A percentile compares a stretch with the other conserved stretches of the same genome.
Conservation (phyloP, 2,888 invertebrate genomes). For the Actias luna region DNA sequence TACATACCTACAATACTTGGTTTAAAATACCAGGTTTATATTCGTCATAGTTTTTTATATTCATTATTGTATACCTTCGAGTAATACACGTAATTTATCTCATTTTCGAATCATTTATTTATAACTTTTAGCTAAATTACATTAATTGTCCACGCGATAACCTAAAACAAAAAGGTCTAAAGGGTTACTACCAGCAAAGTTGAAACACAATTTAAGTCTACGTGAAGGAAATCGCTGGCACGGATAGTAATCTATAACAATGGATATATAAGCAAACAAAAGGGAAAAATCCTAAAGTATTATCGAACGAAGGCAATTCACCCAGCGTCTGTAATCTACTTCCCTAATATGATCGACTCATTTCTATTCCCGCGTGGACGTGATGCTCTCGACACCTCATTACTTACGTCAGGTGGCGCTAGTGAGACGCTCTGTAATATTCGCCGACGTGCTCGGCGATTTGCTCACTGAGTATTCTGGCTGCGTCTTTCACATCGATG, state of each 20-base stretch:
- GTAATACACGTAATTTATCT: too few species aligned
- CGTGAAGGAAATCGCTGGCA: too few species aligned
- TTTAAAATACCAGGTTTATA: too few species aligned
- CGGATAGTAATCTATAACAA: background rate
- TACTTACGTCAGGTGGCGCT: constrained; percentile 14
- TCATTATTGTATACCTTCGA: too few species aligned
- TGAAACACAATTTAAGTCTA: too few species aligned
- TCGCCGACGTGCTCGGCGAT: background rate
- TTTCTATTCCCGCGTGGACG: constrained; percentile 6
- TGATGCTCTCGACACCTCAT: constrained; percentile 12
- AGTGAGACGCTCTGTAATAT: constrained; percentile 9
- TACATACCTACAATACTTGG: too few species aligned
- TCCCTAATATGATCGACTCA: constrained; percentile 7
- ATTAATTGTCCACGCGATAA: too few species aligned
- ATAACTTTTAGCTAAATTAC: too few species aligned
- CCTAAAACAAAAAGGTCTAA: too few species aligned
- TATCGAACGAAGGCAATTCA: background rate
- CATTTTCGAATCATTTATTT: too few species aligned
- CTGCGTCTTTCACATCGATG: constrained; percentile 4
- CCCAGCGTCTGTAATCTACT: constrained; percentile 3
- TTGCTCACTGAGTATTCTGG: background rate
- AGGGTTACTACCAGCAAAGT: too few species aligned
- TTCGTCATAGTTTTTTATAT: too few species aligned
- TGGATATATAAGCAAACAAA: background rate
- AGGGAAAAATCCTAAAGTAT: background rate